These are phyloP conservation scores for Syrmaticus mikado DNA, from an alignment of 2,113 vertebrate species.

Conservation along the genomic window DNA sequence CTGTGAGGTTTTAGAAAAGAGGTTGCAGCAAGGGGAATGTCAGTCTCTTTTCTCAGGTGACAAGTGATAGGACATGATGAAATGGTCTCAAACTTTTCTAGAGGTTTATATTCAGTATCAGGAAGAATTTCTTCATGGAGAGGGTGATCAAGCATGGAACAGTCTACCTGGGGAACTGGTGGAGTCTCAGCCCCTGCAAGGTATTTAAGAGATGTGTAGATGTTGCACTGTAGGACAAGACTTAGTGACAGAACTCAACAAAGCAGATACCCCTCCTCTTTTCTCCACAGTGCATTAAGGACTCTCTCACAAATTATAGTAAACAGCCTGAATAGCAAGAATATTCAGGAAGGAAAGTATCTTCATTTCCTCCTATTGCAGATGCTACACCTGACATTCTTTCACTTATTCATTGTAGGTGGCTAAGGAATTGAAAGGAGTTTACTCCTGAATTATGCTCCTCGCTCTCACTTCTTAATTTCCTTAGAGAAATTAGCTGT, in stretches of 20 bases:
- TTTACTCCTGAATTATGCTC: background rate
- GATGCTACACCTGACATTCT: background rate
- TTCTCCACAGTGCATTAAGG: background rate
- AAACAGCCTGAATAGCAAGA: background rate
- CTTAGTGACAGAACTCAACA: background rate
- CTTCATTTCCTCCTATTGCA: background rate
- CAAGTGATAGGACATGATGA: background rate
- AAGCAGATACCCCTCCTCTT: rapidly evolving
- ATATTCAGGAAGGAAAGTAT: background rate
- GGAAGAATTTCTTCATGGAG: background rate
- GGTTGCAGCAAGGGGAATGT: background rate
- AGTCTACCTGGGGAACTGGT: background rate
- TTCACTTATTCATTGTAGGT: background rate
- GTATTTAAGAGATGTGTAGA: background rate
- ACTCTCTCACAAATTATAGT: background rate
- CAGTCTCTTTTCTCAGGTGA: background rate
- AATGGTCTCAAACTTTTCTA: background rate
- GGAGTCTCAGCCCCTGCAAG: background rate
- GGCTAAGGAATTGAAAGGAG: background rate
- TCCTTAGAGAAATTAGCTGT: background rate
- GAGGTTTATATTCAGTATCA: background rate
- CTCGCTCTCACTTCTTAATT: background rate
- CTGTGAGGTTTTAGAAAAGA: background rate
- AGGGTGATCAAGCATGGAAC: background rate
- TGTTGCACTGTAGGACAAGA: background rate